Percentiles rank a stretch among this genome's conserved stretches.
These are phyloP conservation scores for Pandemis heparana DNA, from an alignment of 2,888 invertebrate genomes.

Conservation along the genomic window DNA sequence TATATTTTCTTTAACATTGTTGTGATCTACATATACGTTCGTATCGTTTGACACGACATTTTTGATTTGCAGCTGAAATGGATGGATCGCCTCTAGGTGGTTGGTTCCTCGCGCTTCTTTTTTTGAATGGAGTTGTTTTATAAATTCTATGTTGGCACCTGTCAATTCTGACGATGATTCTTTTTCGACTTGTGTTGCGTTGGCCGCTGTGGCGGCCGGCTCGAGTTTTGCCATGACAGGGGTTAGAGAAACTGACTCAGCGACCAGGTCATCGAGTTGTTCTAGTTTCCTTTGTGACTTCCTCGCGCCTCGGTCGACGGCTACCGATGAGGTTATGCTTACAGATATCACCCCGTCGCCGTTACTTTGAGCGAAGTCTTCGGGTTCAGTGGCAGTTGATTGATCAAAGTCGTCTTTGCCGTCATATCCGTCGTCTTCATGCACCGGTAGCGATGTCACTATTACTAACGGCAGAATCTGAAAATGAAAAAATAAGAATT, in stretches of 20 bases:
- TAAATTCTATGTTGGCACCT: slow-evolving; percentile 82
- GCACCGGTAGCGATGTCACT: slow-evolving; percentile 63
- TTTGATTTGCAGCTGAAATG: slow-evolving; percentile 82
- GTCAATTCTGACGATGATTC: slow-evolving; percentile 71
- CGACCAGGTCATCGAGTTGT: slow-evolving; percentile 29
- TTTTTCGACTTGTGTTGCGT: slow-evolving; percentile 59
- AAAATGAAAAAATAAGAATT: slow-evolving; percentile 48
- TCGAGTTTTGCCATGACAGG: slow-evolving; percentile 38
- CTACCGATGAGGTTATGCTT: slow-evolving; percentile 87
- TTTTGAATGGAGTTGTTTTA: slow-evolving; percentile 77
- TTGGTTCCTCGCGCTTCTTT: slow-evolving; percentile 69
- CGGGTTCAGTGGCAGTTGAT: background rate
- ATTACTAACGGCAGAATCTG: slow-evolving; percentile 71
- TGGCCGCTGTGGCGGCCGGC: slow-evolving; percentile 45
- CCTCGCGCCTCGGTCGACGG: slow-evolving; percentile 79
- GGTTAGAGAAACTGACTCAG: slow-evolving; percentile 43
- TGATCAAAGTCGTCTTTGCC: slow-evolving; percentile 49
- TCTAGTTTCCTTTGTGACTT: slow-evolving; percentile 52
- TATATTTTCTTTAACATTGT: slow-evolving; percentile 51
- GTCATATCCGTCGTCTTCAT: slow-evolving; percentile 49
- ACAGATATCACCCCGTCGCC: slow-evolving; percentile 82
- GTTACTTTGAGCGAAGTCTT: slow-evolving; percentile 55
- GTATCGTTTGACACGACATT: slow-evolving; percentile 64
- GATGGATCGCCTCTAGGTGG: slow-evolving; percentile 61
- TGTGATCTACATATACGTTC: slow-evolving; percentile 34